Evolutionary conservation across 1,140 invertebrate species (phyloP).

Genomic region (Drosophila takahashii): DNA sequence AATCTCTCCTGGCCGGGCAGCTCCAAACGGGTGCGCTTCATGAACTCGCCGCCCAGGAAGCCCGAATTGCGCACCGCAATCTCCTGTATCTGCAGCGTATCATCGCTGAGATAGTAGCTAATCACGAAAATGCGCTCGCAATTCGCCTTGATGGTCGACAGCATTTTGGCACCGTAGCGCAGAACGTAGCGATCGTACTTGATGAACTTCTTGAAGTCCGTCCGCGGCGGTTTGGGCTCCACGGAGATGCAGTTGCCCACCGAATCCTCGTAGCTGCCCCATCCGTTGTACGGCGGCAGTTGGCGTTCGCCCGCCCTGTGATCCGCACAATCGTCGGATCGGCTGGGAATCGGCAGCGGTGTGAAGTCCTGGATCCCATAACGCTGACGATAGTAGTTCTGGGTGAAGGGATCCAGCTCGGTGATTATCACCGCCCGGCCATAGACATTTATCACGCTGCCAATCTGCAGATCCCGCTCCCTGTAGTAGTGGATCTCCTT

Average conservation of each 20-base stretch:
- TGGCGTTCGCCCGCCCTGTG: conserved; percentile 84
- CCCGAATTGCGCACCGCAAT: conserved; percentile 90
- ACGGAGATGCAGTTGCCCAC: conserved; percentile 93
- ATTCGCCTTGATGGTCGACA: conserved; percentile 90
- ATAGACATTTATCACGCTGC: conserved; percentile 91
- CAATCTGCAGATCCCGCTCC: conserved; percentile 90
- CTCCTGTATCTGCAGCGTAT: conserved; percentile 93
- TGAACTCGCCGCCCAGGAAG: conserved; percentile 88
- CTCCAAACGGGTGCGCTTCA: conserved; percentile 88
- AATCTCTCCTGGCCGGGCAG: conserved; percentile 91
- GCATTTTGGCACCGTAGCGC: conserved; percentile 91
- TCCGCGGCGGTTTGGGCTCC: conserved; percentile 90
- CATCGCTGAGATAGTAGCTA: conserved; percentile 92
- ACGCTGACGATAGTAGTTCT: conserved; percentile 92
- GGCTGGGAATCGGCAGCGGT: conserved; percentile 85
- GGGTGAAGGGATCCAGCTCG: conserved; percentile 92
- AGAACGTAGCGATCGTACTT: conserved; percentile 91
- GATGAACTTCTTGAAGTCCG: conserved; percentile 93
- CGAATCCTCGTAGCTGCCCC: conserved; percentile 94
- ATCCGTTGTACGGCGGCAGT: conserved; percentile 94
- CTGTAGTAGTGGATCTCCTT: conserved; percentile 87
- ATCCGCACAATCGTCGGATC: conserved; percentile 76
- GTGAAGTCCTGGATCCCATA: conserved; percentile 87
- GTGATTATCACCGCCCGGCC: conserved; percentile 91
- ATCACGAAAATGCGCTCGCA: conserved; percentile 91